Evolutionary conservation across 2,797 vertebrate species (phyloP).

Genomic region (Naso thynnoides): DNA sequence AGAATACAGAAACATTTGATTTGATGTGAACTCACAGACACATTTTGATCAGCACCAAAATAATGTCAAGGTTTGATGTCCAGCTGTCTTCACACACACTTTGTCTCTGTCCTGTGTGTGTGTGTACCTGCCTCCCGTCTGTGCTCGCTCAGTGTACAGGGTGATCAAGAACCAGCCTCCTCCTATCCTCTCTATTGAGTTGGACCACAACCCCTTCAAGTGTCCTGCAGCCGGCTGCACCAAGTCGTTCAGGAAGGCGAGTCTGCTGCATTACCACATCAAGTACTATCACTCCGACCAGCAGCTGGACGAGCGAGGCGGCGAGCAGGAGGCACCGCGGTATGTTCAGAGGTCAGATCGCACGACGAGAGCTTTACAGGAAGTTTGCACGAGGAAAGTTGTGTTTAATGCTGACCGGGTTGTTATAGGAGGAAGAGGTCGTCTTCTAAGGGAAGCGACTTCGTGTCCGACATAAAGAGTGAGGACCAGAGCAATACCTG

Average conservation of each 20-base stretch:
- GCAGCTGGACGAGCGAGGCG: conserved; percentile 73
- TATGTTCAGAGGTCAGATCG: conserved; percentile 18
- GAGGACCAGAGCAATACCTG: conserved; percentile 78
- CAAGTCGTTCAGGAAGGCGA: conserved; percentile 97
- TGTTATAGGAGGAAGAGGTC: conserved; percentile 66
- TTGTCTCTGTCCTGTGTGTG: background rate
- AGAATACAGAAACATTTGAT: too few species aligned
- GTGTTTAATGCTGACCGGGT: background rate
- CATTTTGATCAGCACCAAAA: too few species aligned
- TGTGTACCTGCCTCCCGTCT: too few species aligned
- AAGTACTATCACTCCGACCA: conserved; percentile 96
- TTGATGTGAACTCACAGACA: too few species aligned
- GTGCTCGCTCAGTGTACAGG: conserved; percentile 78
- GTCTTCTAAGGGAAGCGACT: conserved; percentile 68
- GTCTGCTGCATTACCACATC: conserved; percentile 96
- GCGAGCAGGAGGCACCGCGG: conserved; percentile 48
- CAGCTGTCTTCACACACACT: background rate
- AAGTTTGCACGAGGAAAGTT: too few species aligned
- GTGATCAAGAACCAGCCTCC: conserved; percentile 93
- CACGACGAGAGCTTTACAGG: background rate
- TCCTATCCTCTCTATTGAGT: conserved; percentile 89
- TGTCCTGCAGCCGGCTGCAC: conserved; percentile 92
- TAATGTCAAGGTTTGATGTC: background rate
- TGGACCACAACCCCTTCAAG: conserved; percentile 96
- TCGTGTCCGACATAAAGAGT: conserved; percentile 77